Conservation (phyloP, 2,888 invertebrate species). For the Sepioteuthis lessoniana region DNA sequence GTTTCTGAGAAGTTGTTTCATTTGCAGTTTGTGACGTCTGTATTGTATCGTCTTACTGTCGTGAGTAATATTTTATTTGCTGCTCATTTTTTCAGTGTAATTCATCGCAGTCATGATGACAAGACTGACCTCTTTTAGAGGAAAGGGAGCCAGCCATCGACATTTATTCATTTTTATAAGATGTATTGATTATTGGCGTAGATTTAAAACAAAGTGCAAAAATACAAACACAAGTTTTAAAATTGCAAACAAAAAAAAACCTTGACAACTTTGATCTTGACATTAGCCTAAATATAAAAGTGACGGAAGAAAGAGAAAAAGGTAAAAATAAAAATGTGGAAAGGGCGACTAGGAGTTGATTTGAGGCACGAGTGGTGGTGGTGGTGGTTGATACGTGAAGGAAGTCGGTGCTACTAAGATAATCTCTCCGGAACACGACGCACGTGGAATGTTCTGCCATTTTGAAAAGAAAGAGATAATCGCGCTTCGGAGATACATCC, state of each 20-base stretch:
- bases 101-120: too few species aligned
- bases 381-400: neutral
- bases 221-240: neutral
- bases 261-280: neutral
- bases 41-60: too few species aligned
- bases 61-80: too few species aligned
- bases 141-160: neutral
- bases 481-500: neutral
- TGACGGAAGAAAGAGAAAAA: neutral
- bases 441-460: conserved; percentile 21
- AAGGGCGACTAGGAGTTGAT: neutral
- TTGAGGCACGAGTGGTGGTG: neutral
- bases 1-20: too few species aligned
- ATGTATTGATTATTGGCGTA: neutral
- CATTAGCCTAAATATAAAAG: conserved; percentile 10
- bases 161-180: neutral
- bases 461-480: neutral
- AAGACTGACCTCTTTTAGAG: too few species aligned
- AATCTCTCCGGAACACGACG: conserved; percentile 33
- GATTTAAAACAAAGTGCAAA: neutral
- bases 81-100: too few species aligned
- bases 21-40: too few species aligned
- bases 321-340: neutral
- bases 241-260: neutral
- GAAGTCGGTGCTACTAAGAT: neutral